A percentile compares a stretch with the other conserved stretches of the same genome.
Evolutionary conservation across 1,140 invertebrate genomes (phyloP).

Genomic region (Eulimnadia texana): DNA sequence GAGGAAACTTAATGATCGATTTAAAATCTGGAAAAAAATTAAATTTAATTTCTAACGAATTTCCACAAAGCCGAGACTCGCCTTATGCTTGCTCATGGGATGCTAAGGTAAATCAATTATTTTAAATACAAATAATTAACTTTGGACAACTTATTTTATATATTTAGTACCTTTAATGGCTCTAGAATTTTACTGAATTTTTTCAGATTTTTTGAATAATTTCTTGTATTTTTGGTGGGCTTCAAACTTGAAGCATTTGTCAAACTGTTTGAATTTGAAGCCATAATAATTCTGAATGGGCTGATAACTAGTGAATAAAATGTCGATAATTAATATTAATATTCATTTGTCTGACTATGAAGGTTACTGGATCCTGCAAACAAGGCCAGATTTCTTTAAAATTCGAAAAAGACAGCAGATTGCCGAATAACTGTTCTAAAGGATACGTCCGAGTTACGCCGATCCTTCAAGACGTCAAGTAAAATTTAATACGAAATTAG

Average conservation of each 20-base stretch:
- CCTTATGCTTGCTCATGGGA: slow-evolving; percentile 14
- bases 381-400: slow-evolving; percentile 4
- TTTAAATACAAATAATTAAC: not conserved
- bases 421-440: slow-evolving; percentile 4
- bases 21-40: not conserved
- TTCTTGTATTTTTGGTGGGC: too few species aligned
- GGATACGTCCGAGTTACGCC: slow-evolving; percentile 11
- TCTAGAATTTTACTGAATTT: too few species aligned
- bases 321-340: too few species aligned
- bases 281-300: not conserved
- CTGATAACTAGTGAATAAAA: too few species aligned
- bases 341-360: too few species aligned
- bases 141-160: too few species aligned
- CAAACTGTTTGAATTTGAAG: too few species aligned
- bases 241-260: too few species aligned
- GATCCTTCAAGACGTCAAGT: slow-evolving; percentile 11
- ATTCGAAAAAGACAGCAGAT: slow-evolving; percentile 2
- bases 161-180: too few species aligned
- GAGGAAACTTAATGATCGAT: slow-evolving; percentile 12
- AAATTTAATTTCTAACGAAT: slow-evolving; percentile 8
- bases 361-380: slow-evolving; percentile 8
- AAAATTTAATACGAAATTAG: not conserved
- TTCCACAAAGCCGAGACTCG: not conserved
- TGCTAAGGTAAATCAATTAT: not conserved
- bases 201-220: too few species aligned